A percentile compares a stretch with the other conserved stretches of the same genome.
phyloP scores from a whole-genome alignment of 2,113 vertebrate genomes.

The Xenopus laevis region DNA sequence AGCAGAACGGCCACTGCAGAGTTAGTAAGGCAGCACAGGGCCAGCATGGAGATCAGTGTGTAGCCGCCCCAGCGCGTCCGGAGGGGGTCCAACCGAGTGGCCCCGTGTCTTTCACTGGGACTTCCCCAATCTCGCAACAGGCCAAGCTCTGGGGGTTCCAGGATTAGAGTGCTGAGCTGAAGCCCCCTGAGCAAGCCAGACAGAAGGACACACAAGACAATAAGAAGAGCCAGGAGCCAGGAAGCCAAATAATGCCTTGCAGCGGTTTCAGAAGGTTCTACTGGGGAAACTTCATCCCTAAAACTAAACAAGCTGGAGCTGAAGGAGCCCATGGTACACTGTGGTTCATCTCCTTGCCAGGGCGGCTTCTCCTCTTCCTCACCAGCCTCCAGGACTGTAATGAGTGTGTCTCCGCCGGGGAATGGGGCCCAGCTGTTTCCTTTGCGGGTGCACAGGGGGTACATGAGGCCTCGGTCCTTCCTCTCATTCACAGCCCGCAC shows the following conservation, averaged over 20 bases:
- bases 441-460: slow-evolving; percentile 64
- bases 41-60: slow-evolving; percentile 74
- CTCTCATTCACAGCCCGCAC: slow-evolving; percentile 54
- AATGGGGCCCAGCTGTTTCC: slow-evolving; percentile 55
- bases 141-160: slow-evolving; percentile 79
- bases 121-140: slow-evolving; percentile 81
- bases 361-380: slow-evolving; percentile 47
- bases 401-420: slow-evolving; percentile 56
- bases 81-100: slow-evolving; percentile 75
- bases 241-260: not conserved
- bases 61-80: slow-evolving; percentile 76
- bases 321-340: not conserved
- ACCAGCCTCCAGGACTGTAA: slow-evolving; percentile 46
- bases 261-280: slow-evolving; percentile 44
- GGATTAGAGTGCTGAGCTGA: slow-evolving; percentile 74
- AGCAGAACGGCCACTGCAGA: slow-evolving; percentile 74
- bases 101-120: slow-evolving; percentile 74
- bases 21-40: slow-evolving; percentile 73
- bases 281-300: slow-evolving; percentile 36
- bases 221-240: slow-evolving; percentile 72
- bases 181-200: slow-evolving; percentile 71
- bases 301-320: not conserved
- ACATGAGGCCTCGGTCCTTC: slow-evolving; percentile 30
- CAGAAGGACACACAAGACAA: slow-evolving; percentile 62
- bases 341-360: not conserved